phyloP scores from a whole-genome alignment of 2,113 vertebrate genomes.

The Chelonoidis abingdonii region DNA sequence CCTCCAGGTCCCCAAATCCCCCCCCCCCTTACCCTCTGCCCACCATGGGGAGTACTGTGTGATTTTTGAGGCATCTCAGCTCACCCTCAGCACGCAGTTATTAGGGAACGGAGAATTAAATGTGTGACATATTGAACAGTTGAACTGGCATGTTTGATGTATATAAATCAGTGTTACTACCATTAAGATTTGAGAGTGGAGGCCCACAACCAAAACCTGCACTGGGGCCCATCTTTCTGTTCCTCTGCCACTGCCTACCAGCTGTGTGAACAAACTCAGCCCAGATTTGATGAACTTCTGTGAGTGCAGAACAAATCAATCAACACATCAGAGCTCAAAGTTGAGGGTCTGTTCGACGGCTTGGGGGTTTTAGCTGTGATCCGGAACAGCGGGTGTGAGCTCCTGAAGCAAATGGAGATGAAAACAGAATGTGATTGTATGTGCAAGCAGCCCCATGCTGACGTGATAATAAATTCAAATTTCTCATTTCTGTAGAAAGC shows the following conservation, averaged over 20 bases:
- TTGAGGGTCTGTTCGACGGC: conserved; percentile 44
- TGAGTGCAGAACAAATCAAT: conserved; percentile 57
- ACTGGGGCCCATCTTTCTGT: background rate
- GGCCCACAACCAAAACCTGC: background rate
- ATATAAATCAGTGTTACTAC: background rate
- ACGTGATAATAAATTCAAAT: conserved; percentile 77
- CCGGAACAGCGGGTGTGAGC: conserved; percentile 54
- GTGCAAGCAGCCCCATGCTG: conserved; percentile 71
- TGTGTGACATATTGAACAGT: background rate
- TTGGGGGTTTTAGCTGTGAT: conserved; percentile 44
- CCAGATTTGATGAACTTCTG: conserved; percentile 55
- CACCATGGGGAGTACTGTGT: background rate
- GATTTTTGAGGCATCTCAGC: background rate
- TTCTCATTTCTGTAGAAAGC: conserved; percentile 78
- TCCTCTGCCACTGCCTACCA: background rate
- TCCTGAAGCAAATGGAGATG: conserved; percentile 54
- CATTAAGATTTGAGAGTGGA: background rate
- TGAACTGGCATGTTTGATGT: background rate
- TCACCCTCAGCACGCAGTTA: background rate
- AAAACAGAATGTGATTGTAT: conserved; percentile 72
- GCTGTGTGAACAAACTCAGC: conserved; percentile 51
- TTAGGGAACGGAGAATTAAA: background rate
- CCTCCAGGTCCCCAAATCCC: too few relatives aligned
- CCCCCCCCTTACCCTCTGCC: background rate
- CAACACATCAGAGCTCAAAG: conserved; percentile 56